Conservation (phyloP, 2,113 vertebrate genomes). For the Odobenus rosmarus region DNA sequence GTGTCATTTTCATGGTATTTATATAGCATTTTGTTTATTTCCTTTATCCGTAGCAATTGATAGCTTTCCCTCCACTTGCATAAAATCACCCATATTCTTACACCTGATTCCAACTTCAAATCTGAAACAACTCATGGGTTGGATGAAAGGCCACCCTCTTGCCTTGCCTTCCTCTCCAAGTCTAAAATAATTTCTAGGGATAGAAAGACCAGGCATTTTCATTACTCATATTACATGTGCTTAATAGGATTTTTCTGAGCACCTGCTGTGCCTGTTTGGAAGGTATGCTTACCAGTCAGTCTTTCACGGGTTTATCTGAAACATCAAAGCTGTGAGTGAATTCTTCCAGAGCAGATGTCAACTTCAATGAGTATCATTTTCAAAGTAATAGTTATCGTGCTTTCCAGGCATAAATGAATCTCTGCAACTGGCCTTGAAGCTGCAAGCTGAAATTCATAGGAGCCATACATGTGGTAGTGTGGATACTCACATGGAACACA, state of each 20-base stretch:
- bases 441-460: slow-evolving; percentile 37
- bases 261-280: slow-evolving; percentile 15
- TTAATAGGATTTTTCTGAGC: slow-evolving; percentile 64
- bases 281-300: neutral
- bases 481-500: neutral
- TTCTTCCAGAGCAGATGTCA: slow-evolving; percentile 63
- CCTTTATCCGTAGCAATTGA: neutral
- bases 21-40: neutral
- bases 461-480: neutral
- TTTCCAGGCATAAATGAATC: slow-evolving; percentile 56
- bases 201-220: slow-evolving; percentile 46
- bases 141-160: neutral
- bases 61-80: neutral
- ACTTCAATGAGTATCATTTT: slow-evolving; percentile 69
- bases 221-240: slow-evolving; percentile 47
- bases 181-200: slow-evolving; percentile 45
- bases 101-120: neutral
- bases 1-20: slow-evolving; percentile 3
- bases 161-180: neutral
- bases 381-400: slow-evolving; percentile 59
- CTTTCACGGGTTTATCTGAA: slow-evolving; percentile 64
- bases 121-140: neutral
- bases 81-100: neutral
- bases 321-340: slow-evolving; percentile 64
- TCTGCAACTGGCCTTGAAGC: slow-evolving; percentile 49